A percentile compares a stretch with the other conserved stretches of the same genome.
These are phyloP conservation scores for Manis pentadactyla DNA, from an alignment of 2,797 vertebrate species.

Conservation along the genomic window DNA sequence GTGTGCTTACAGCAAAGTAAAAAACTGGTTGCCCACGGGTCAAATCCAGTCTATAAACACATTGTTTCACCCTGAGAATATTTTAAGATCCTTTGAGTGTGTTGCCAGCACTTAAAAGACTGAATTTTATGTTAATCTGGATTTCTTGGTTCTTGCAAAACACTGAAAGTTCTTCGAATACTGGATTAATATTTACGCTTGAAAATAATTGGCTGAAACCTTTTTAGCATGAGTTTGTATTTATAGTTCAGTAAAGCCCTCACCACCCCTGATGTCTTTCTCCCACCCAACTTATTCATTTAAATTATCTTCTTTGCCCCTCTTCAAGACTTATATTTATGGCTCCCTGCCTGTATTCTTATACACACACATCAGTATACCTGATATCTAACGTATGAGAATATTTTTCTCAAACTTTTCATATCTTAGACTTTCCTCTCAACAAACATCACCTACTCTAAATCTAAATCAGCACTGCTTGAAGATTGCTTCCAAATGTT, in stretches of 20 bases:
- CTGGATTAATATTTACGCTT: not conserved
- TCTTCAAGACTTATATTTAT: not conserved
- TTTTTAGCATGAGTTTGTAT: not conserved
- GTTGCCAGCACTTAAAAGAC: not conserved
- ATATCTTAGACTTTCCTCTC: not conserved
- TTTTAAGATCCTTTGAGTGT: not conserved
- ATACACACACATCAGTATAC: not conserved
- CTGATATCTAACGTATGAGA: not conserved
- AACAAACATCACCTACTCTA: not conserved
- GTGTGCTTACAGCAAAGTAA: not conserved
- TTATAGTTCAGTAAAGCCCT: not conserved
- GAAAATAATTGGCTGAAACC: not conserved
- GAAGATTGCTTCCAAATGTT: not conserved
- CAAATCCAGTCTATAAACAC: not conserved
- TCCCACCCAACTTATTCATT: slow-evolving; percentile 64
- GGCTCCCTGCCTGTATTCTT: slow-evolving; percentile 54
- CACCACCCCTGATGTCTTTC: not conserved
- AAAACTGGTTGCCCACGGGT: not conserved
- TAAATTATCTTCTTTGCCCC: not conserved
- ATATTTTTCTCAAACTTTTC: not conserved
- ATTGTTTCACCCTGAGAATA: not conserved
- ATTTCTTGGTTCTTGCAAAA: not conserved
- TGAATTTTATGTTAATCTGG: not conserved
- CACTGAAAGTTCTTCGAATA: not conserved
- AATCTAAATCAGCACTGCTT: not conserved